These are phyloP conservation scores for Andrena flavipes DNA, from an alignment of 2,888 invertebrate species.

Conservation along the genomic window DNA sequence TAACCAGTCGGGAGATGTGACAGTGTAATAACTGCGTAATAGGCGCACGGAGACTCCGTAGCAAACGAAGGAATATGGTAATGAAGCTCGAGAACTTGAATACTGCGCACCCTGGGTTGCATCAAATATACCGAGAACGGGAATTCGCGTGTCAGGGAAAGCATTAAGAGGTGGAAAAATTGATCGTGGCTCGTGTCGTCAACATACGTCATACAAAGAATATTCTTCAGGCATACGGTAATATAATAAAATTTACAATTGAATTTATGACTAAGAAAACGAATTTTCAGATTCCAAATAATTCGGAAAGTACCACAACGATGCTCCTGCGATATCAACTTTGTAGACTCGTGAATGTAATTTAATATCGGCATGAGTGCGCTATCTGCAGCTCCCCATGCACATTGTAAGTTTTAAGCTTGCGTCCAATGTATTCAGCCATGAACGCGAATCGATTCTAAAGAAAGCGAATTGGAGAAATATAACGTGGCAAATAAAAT, in stretches of 20 bases:
- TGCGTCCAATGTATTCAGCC: background rate
- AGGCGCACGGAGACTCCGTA: conserved; percentile 59
- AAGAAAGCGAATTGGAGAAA: background rate
- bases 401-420: background rate
- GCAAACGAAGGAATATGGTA: conserved; percentile 67
- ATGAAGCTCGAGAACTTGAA: conserved; percentile 61
- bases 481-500: background rate
- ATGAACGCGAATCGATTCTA: background rate
- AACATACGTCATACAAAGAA: background rate
- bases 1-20: conserved; percentile 65
- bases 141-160: conserved; percentile 32
- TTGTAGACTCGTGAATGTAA: background rate
- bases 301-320: background rate
- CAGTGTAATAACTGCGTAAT: conserved; percentile 68
- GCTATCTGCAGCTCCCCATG: no score
- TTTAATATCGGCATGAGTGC: background rate
- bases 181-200: conserved; percentile 41
- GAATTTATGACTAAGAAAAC: background rate
- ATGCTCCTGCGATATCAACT: background rate
- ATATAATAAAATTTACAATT: background rate
- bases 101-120: conserved; percentile 55
- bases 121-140: conserved; percentile 42
- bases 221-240: background rate
- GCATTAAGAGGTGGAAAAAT: conserved; percentile 44
- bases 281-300: background rate